These are phyloP conservation scores for Pycnonotus jocosus DNA, from an alignment of 2,113 vertebrate species.

Conservation along the genomic window DNA sequence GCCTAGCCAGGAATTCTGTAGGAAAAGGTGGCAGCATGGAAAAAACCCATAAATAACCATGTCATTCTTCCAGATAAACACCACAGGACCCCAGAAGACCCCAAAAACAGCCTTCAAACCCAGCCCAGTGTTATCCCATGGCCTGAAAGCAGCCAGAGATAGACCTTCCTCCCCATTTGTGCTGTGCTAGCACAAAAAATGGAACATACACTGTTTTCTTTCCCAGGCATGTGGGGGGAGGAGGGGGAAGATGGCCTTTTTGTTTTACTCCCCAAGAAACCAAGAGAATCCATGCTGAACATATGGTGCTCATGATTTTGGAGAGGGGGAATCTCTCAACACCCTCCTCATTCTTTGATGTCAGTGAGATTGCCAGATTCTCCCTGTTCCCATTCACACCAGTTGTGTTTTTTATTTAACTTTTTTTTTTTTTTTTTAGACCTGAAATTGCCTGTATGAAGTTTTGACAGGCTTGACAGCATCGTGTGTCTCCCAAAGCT, in stretches of 20 bases:
- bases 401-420: neutral
- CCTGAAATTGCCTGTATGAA: neutral
- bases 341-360: neutral
- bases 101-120: neutral
- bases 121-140: neutral
- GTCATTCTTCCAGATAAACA: too few relatives aligned
- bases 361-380: constrained; percentile 12
- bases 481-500: neutral
- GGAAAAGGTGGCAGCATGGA: too few relatives aligned
- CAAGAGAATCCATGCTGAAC: neutral
- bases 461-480: constrained; percentile 52
- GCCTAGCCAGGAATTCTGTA: too few relatives aligned
- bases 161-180: neutral
- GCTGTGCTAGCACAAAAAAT: neutral
- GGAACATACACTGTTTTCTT: neutral
- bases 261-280: neutral
- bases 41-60: too few relatives aligned
- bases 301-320: neutral
- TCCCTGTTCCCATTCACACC: neutral
- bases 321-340: constrained; percentile 14
- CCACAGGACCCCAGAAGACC: neutral
- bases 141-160: neutral
- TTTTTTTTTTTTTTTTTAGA: neutral
- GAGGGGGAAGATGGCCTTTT: neutral
- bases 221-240: neutral